Percentiles rank a stretch among this genome's conserved stretches.
phyloP scores from a whole-genome alignment of 2,113 vertebrate genomes.

The Xenus cinereus region DNA sequence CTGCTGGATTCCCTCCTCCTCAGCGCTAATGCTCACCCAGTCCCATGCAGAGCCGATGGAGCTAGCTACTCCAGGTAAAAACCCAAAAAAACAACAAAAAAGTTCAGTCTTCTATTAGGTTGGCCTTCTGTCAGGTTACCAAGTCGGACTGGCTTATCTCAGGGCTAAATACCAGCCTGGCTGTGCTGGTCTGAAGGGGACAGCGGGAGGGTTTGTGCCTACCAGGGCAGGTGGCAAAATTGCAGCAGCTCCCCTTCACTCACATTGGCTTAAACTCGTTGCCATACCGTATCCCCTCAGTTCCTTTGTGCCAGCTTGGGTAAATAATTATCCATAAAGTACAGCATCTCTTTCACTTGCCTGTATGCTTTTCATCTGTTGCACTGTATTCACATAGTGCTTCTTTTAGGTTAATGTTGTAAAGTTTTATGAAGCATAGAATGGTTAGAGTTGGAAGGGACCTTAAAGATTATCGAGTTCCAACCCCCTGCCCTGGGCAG shows the following conservation, averaged over 20 bases:
- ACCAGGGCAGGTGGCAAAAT: neutral
- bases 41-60: neutral
- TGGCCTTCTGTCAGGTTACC: neutral
- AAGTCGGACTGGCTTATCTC: neutral
- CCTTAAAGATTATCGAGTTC: too few species aligned
- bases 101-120: neutral
- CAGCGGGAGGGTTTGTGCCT: neutral
- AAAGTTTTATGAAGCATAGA: neutral
- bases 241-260: neutral
- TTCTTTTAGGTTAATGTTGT: neutral
- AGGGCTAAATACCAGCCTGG: neutral
- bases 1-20: neutral
- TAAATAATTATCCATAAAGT: neutral
- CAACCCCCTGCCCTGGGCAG: too few species aligned
- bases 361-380: neutral
- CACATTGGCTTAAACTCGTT: neutral
- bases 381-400: neutral
- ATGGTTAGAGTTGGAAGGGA: too few species aligned
- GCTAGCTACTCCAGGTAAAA: neutral
- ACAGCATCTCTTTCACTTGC: neutral
- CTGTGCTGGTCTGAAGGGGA: neutral
- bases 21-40: neutral
- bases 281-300: neutral
- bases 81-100: accelerated
- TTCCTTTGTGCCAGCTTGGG: neutral